phyloP scores from a whole-genome alignment of 2,888 invertebrate species.

The Pollenia labialis region DNA sequence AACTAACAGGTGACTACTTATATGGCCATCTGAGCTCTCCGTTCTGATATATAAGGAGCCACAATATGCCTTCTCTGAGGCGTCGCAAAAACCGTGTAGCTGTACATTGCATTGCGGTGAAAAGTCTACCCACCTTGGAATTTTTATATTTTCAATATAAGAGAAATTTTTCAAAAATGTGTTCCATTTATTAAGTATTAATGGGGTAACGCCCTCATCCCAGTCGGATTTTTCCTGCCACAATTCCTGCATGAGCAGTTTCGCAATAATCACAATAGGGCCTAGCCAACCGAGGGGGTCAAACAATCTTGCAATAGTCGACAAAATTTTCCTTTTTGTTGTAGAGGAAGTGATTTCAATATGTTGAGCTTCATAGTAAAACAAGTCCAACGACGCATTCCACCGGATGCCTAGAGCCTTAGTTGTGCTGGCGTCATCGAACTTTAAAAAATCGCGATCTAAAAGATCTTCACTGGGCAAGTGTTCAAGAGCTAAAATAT shows the following conservation, averaged over 20 bases:
- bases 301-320: too few relatives aligned
- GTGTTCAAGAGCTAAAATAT: too few relatives aligned
- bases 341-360: too few relatives aligned
- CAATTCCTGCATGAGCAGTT: too few relatives aligned
- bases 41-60: not conserved
- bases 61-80: not conserved
- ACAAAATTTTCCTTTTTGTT: too few relatives aligned
- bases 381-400: not conserved
- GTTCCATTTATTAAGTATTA: too few relatives aligned
- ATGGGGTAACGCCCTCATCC: too few relatives aligned
- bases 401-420: not conserved
- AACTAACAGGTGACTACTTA: not conserved
- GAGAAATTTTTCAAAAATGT: not conserved
- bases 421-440: not conserved
- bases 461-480: not conserved
- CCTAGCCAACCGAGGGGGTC: too few relatives aligned
- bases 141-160: not conserved
- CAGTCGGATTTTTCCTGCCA: too few relatives aligned
- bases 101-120: not conserved
- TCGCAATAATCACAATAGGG: too few relatives aligned
- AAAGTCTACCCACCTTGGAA: constrained; percentile 20
- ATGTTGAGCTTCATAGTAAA: too few relatives aligned
- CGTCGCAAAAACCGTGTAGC: not conserved
- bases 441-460: not conserved
- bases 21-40: not conserved